Evolutionary conservation across 53 echinoderm and acorn worm genomes (phyloP), one percentile per base, ranked within the genome.

Genomic region (Astropecten irregularis): DNA sequence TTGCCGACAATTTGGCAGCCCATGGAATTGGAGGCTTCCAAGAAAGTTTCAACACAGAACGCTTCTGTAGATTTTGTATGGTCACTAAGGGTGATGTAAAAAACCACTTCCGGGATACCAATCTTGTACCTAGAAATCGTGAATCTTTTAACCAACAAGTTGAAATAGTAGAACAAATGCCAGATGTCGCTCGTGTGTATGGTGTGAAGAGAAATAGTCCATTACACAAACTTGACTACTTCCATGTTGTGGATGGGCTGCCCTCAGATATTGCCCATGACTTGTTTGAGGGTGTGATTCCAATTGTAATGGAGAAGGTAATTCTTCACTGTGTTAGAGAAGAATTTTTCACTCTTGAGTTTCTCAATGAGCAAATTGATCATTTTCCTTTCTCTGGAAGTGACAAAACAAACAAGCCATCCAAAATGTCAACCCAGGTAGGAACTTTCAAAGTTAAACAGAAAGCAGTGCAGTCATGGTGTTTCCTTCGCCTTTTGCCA

Each of bases 21-120:
- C 90, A 90, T 82, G 33, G 35, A 6, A 63, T 89, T 14, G 89
- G 83, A 14, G 89, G 89, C 28, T 83, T 72, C 38, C 40, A 59
- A 42, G 83, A 83, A 83, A 73, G 66, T 57, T 89, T 83, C 36
- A 66, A 73, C 35, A 85, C 51, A 13, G 35, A 54, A 50, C 61
- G 86, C 51, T 34, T 81, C 40, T 90, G 86, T 44, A 66, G 82
- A 82, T 66, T 40, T 40, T 79, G 79, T 54, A 60, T 25, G 6
- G 15, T 60, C 21, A 44, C 61, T 25, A 60, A 32, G 28, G 35
- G 7, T 27, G 44, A 38, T 2, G 3, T 79, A 0, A 55, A 76
- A 56, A 8, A 60, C 37, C n/a, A n/a, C n/a, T n/a, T n/a, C n/a
- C n/a, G n/a, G n/a, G n/a, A n/a, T n/a, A n/a, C n/a, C n/a, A n/a